phyloP scores from a whole-genome alignment of 2,888 invertebrate genomes.

The Ypsolopha scabrella region DNA sequence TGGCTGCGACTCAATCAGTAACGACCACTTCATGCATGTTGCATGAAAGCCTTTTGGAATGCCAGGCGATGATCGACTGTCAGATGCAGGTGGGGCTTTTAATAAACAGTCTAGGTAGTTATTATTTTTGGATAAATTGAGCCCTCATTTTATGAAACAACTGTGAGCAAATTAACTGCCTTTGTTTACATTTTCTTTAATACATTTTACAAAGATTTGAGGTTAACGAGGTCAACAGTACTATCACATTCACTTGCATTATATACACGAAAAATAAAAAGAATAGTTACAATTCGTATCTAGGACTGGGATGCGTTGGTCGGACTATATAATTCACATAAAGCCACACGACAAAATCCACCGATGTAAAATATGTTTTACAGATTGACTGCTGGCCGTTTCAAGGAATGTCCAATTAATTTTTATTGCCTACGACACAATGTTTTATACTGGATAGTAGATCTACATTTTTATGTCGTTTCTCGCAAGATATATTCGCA shows the following conservation, averaged over 20 bases:
- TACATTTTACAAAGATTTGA: too few species aligned
- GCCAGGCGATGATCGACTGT: conserved; percentile 15
- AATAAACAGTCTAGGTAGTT: not conserved
- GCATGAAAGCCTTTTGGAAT: conserved; percentile 32
- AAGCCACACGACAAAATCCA: not conserved
- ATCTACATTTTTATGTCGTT: too few species aligned
- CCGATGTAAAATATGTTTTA: conserved; percentile 2
- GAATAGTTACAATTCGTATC: not conserved
- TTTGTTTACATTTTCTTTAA: too few species aligned
- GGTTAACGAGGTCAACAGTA: too few species aligned
- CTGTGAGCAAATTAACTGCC: too few species aligned
- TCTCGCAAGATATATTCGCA: too few species aligned
- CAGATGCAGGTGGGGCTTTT: conserved; percentile 26
- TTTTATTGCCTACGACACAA: conserved; percentile 22
- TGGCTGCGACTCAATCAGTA: conserved; percentile 30
- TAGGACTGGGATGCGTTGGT: not conserved
- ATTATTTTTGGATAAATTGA: too few species aligned
- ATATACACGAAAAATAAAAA: not conserved
- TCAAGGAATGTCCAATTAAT: conserved; percentile 36
- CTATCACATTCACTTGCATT: too few species aligned
- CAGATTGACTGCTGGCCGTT: conserved; percentile 25
- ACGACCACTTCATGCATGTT: conserved; percentile 52
- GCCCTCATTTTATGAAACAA: too few species aligned
- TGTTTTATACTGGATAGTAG: not conserved
- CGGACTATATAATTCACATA: not conserved